Evolutionary conservation across 1,140 invertebrate genomes (phyloP).

Genomic region (Hylyphantes graminicola): DNA sequence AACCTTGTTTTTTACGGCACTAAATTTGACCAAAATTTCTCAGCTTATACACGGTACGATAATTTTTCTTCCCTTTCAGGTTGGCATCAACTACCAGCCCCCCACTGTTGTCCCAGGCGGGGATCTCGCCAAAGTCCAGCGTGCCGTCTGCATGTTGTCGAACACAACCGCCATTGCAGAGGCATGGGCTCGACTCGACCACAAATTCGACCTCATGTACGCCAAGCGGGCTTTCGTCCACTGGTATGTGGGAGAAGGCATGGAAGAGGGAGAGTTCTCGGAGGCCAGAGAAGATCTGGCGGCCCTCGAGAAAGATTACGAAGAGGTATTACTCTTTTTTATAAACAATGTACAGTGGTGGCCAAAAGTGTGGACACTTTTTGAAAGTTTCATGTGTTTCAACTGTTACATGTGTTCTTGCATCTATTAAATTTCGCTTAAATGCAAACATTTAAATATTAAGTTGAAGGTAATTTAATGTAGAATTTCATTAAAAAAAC

Average conservation of each 20-base stretch:
- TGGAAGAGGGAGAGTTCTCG: slow-evolving; percentile 66
- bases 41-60: no score
- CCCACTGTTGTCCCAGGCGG: slow-evolving; percentile 85
- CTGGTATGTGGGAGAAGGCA: slow-evolving; percentile 68
- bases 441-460: no score
- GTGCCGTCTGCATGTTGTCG: slow-evolving; percentile 84
- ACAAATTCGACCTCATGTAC: slow-evolving; percentile 75
- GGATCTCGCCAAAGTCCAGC: slow-evolving; percentile 85
- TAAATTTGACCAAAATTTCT: no score
- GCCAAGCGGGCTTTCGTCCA: slow-evolving; percentile 72
- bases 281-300: slow-evolving; percentile 77
- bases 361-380: no score
- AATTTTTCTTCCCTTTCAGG: slow-evolving; percentile 60
- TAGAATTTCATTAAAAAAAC: no score
- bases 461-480: no score
- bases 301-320: slow-evolving; percentile 76
- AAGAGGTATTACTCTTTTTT: no score
- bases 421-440: no score
- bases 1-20: no score
- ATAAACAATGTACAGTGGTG: no score
- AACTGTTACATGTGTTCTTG: no score
- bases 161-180: slow-evolving; percentile 81
- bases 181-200: slow-evolving; percentile 74
- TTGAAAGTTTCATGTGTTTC: no score
- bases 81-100: slow-evolving; percentile 82